These are phyloP conservation scores for Tragelaphus strepsiceros DNA, from an alignment of 2,113 vertebrate species.

Conservation along the genomic window DNA sequence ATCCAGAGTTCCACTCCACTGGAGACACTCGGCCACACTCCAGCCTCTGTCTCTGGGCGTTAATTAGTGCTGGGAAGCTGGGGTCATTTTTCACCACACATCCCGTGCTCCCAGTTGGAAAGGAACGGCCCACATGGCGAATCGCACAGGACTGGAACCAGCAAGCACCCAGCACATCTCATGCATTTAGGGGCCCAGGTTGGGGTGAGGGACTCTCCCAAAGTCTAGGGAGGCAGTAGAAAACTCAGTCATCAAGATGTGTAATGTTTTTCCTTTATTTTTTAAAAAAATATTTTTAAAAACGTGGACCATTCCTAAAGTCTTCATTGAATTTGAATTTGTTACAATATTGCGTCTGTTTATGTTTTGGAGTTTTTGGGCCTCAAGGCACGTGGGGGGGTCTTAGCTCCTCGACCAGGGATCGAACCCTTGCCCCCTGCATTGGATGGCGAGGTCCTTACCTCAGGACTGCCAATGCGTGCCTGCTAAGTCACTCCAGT, in stretches of 20 bases:
- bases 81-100: not conserved
- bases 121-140: not conserved
- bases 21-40: not conserved
- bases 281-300: not conserved
- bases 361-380: not conserved
- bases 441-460: not conserved
- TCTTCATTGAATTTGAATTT: not conserved
- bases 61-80: not conserved
- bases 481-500: not conserved
- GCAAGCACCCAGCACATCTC: not conserved
- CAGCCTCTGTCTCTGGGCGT: not conserved
- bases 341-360: not conserved
- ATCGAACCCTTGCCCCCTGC: accelerated
- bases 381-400: accelerated
- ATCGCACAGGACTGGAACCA: not conserved
- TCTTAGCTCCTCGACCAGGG: not conserved
- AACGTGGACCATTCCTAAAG: not conserved
- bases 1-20: not conserved
- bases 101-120: not conserved
- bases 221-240: not conserved
- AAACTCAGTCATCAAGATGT: not conserved
- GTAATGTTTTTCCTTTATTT: not conserved
- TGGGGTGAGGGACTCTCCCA: not conserved
- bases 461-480: not conserved
- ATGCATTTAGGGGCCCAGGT: too few relatives aligned